Evolutionary conservation across 2,888 invertebrate genomes (phyloP), one percentile per base, ranked within the genome.

Genomic region (Criorhina ranunculi): DNA sequence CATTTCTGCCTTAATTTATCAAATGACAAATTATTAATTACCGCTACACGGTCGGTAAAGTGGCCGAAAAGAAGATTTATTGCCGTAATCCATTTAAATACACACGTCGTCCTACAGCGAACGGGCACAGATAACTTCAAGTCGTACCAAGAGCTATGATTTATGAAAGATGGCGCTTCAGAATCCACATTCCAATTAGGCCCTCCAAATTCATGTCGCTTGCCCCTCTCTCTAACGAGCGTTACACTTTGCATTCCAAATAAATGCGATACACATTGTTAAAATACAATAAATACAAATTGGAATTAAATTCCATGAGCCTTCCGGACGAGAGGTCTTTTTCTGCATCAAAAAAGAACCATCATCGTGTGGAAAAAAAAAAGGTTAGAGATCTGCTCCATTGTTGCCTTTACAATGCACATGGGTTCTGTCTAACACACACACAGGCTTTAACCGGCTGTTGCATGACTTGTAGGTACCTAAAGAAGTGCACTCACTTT

Each of bases 21-120:
- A 66, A 77, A 72, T 78, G 82, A 60, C 82, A 77, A 66, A 78
- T 82, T 77, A 60, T 72, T 59, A 70, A 72, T 77, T 70, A 37
- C 31, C 70, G 6, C 1, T 5, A n/a, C 44, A 37, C n/a, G 55
- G 35, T 11, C 57, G 5, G 49, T 51, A 37, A 40, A 15, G 35
- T 64, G 59, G 12, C 42, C 2, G 31, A 57, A 62, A 69, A 42
- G 76, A 69, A 42, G 76, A 81, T 76, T 81, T 75, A 69, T 81
- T 40, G 35, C 24, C 31, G 37, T 12, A 33, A 49, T 40, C 55
- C 42, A 9, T 44, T 33, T n/a, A 31, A 59, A 7, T n/a, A 37
- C 51, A n/a, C n/a, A n/a, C n/a, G n/a, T n/a, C n/a, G 72, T 60
- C 12, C 51, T 37, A 6, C 40, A 62, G 44, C 42, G 35, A 6